Evolutionary conservation across 2,797 vertebrate species (phyloP).

Genomic region (Enteromius afrohamiltoni): DNA sequence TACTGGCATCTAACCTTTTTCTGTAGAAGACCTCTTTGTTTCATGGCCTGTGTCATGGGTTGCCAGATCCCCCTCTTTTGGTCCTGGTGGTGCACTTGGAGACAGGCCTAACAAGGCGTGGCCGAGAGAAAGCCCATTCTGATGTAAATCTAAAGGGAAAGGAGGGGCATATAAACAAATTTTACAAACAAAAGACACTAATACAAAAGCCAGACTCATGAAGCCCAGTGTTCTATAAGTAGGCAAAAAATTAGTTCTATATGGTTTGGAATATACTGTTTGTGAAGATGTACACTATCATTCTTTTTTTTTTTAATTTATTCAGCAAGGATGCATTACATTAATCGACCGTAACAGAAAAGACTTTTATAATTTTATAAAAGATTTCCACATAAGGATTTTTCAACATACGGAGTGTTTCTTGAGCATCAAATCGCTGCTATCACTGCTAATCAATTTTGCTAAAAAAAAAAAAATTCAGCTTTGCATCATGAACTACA

Average conservation of each 20-base stretch:
- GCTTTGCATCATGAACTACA: not conserved
- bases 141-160: conserved; percentile 82
- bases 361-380: not conserved
- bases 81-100: conserved; percentile 84
- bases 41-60: conserved; percentile 89
- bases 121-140: conserved; percentile 88
- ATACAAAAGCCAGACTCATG: not conserved
- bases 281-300: not conserved
- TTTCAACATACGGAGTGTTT: not conserved
- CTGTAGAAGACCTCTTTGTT: conserved; percentile 86
- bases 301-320: not conserved
- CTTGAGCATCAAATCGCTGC: not conserved
- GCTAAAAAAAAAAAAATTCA: too few relatives aligned
- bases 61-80: conserved; percentile 88
- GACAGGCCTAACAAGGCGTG: conserved; percentile 91
- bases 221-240: not conserved
- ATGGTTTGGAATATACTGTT: not conserved
- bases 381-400: not conserved
- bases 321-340: not conserved
- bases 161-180: not conserved
- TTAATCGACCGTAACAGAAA: not conserved
- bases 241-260: not conserved
- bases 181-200: conserved; percentile 2
- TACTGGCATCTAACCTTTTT: conserved; percentile 82
- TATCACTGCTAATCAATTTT: too few relatives aligned